Conservation (phyloP, 2,797 vertebrate species). For the Takifugu ocellatus region DNA sequence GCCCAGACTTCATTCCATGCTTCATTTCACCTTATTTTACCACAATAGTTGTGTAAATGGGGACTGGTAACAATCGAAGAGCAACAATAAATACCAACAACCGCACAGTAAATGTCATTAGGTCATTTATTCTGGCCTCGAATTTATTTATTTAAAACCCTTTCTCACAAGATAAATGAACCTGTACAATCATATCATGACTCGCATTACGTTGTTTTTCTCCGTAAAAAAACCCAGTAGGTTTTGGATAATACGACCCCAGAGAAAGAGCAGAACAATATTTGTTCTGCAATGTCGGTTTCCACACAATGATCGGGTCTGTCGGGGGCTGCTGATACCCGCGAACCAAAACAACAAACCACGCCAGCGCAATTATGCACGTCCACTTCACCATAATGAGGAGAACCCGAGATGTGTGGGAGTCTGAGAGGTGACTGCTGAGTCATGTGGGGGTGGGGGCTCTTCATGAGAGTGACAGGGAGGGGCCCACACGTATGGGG, state of each 20-base stretch:
- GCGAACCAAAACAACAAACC: slow-evolving; percentile 68
- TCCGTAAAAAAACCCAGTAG: slow-evolving; percentile 12
- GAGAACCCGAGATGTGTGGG: slow-evolving; percentile 73
- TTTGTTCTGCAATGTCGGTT: slow-evolving; percentile 44
- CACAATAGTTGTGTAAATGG: slow-evolving; percentile 19
- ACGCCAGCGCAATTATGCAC: slow-evolving; percentile 57
- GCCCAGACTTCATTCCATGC: slow-evolving; percentile 25
- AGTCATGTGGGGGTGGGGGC: slow-evolving; percentile 43
- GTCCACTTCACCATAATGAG: slow-evolving; percentile 61
- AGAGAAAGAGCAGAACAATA: slow-evolving; percentile 24
- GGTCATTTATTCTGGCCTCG: slow-evolving; percentile 10
- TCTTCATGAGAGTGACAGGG: background rate
- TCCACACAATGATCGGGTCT: slow-evolving; percentile 52
- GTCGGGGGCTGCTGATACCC: slow-evolving; percentile 40
- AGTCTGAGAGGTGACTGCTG: slow-evolving; percentile 47
- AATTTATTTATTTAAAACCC: slow-evolving; percentile 12
- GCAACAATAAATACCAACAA: slow-evolving; percentile 14
- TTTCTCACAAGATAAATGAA: slow-evolving; percentile 20
- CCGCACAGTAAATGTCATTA: slow-evolving; percentile 13
- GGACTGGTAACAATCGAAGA: slow-evolving; percentile 24
- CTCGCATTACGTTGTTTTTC: slow-evolving; percentile 8
- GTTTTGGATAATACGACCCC: slow-evolving; percentile 34
- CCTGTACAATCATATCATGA: slow-evolving; percentile 25
- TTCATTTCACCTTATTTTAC: slow-evolving; percentile 49
- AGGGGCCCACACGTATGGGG: background rate